Base-by-base conservation (phyloP, 2,888 invertebrate species). In the Drosophila kokeensis region DNA sequence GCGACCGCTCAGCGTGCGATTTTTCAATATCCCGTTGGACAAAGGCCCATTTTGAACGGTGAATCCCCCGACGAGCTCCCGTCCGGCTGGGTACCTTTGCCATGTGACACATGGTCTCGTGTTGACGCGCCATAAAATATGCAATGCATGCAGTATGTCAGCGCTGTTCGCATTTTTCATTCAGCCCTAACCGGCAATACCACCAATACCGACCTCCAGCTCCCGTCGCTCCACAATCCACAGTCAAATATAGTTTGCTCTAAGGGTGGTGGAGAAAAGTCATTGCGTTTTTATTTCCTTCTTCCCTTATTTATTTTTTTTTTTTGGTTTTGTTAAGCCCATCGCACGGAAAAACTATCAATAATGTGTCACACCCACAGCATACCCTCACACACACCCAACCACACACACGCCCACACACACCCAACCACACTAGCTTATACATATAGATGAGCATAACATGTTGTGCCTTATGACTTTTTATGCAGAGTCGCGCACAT, bases 111-210 rank as follows among this genome's bases (percentile, higher is more conserved):
- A 87, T 85, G 85, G 85, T 84, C 85, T 83, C 86, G 90, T 88
- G 90, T 87, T 87, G 87, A 87, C 88, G 87, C 79, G 81, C 81
- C 83, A 87, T 87, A 87, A 87, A 90, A 87, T 87, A 87, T 87
- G 87, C 90, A 90, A 83, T 88, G 87, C 87, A 90, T 88, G 87
- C 87, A 87, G 87, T 87, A 90, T 85, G 87, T 90, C 89, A 87
- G 75, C 75, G 69, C 62, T 67, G 55, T 40, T 69, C 61, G 67
- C 63, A 61, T 52, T 63, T 76, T 54, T 54, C 24, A 61, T 50
- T 42, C 59, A 24, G 18, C 60, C 69, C 70, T 68, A 68, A 36
- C 27, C 59, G 50, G 52, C 60, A 21, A 21, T 2, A 21, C 42
- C 21, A 13, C 21, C 21, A 42, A 21, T 10, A 32, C 32, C 21